Base-by-base conservation (phyloP, 2,113 vertebrate species). In the Lanius ludovicianus region DNA sequence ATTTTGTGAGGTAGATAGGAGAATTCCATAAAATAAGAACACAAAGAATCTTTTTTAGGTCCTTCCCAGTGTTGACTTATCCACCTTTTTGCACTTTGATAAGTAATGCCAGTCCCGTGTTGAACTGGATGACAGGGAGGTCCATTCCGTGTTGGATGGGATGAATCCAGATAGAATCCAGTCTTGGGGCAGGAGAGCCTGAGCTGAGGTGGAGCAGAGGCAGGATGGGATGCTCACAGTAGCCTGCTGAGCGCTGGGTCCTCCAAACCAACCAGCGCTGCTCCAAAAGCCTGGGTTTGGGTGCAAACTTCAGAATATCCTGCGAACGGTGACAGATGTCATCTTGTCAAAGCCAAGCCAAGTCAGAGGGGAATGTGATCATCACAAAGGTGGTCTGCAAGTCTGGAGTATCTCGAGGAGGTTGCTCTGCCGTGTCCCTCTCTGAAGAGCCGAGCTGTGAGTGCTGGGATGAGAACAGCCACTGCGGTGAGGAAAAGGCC, bases 81-180 rank as follows among this genome's bases (percentile, higher is more conserved):
- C 99, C 99, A 71, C 99, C 99, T 97, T 99, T 99, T 96, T 99
- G 99, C 73, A 98, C 98, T 97, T 99, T 97, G 77, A 98, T 98
- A 80, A 98, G 97, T 81, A 98, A 84, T 81, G 98, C 97, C 93
- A 98, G 95, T 84, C 96, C 85, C 77, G 98, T 93, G 94, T 95
- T 95, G 95, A 97, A 98, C 98, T 97, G 96, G n/a, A 80, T 37
- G 77, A 94, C 65, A 88, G 94, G 95, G 64, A 90, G 98, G 98
- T 98, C 98, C 99, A 99, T 99, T 98, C 98, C 98, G 70, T 89
- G 95, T n/a, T 75, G 89, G 69, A 68, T 1, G 15, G 52, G 47
- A 69, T 1, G 20, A 89, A 92, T 41, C 90, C 95, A 53, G 90
- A 22, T 19, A 87, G 94, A 96, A 91, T 95, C 97, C 95, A 89